phyloP scores from a whole-genome alignment of 2,888 invertebrate genomes.

The Catocala nupta region DNA sequence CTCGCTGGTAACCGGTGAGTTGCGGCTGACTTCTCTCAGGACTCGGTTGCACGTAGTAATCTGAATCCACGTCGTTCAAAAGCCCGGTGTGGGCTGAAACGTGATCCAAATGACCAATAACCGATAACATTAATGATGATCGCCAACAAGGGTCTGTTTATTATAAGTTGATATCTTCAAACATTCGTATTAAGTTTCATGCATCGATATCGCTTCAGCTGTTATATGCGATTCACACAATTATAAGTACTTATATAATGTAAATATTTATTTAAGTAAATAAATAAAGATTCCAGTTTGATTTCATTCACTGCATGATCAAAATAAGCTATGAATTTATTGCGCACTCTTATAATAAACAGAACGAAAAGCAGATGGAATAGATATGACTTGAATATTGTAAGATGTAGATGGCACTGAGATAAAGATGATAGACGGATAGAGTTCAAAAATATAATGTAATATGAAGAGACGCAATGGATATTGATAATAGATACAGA shows the following conservation, averaged over 20 bases:
- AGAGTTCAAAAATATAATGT: too few species aligned
- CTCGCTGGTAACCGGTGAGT: conserved; percentile 66
- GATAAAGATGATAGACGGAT: too few species aligned
- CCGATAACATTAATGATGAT: conserved; percentile 64
- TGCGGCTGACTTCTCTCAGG: conserved; percentile 64
- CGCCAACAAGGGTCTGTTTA: conserved; percentile 45
- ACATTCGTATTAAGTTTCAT: not conserved
- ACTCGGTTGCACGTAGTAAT: conserved; percentile 89
- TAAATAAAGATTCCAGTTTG: not conserved
- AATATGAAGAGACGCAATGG: too few species aligned
- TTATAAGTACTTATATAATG: too few species aligned
- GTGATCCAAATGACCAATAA: conserved; percentile 84
- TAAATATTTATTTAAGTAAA: too few species aligned
- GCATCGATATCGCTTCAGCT: conserved; percentile 6
- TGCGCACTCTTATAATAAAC: conserved; percentile 36
- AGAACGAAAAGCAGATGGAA: conserved; percentile 24
- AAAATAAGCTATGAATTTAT: not conserved
- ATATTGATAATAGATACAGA: too few species aligned
- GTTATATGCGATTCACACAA: conserved; percentile 6
- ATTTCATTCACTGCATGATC: conserved; percentile 8
- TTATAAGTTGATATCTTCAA: conserved; percentile 16
- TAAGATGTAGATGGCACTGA: not conserved
- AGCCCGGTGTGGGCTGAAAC: conserved; percentile 92
- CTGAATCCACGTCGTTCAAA: conserved; percentile 92
- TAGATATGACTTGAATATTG: not conserved